Conservation (phyloP, 2,113 vertebrate genomes). For the Pachycephala philippinensis region DNA sequence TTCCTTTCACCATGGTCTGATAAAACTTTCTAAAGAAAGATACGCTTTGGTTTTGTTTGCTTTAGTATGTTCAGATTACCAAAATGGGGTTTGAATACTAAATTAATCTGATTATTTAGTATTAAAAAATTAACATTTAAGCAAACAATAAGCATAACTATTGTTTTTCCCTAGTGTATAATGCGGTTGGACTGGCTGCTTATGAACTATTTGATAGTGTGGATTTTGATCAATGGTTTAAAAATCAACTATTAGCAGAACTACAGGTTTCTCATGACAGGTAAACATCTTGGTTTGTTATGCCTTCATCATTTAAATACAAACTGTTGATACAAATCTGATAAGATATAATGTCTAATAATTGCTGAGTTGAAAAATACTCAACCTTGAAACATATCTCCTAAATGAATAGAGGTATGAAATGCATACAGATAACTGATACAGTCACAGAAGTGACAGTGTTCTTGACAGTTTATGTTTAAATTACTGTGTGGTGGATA, state of each 20-base stretch:
- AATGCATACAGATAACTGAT: neutral
- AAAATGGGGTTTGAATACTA: neutral
- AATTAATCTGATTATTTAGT: neutral
- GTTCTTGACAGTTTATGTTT: neutral
- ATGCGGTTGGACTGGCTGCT: constrained; percentile 92
- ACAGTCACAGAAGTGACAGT: neutral
- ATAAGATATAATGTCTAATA: neutral
- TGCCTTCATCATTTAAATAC: neutral
- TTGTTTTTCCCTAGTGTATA: constrained; percentile 83
- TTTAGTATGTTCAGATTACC: neutral
- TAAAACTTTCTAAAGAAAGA: neutral
- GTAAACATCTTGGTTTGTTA: constrained; percentile 68
- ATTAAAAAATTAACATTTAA: neutral
- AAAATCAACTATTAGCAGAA: constrained; percentile 91
- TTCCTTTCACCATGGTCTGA: neutral
- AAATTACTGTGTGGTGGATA: neutral
- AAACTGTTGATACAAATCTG: neutral
- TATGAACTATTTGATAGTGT: constrained; percentile 97
- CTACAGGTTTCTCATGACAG: constrained; percentile 92
- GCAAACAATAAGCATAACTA: neutral
- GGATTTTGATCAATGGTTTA: constrained; percentile 99
- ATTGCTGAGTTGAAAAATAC: neutral
- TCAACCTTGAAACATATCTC: neutral
- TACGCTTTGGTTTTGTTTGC: neutral
- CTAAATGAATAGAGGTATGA: neutral